phyloP scores from a whole-genome alignment of 2,888 invertebrate species.

The Aleiodes alternator region DNA sequence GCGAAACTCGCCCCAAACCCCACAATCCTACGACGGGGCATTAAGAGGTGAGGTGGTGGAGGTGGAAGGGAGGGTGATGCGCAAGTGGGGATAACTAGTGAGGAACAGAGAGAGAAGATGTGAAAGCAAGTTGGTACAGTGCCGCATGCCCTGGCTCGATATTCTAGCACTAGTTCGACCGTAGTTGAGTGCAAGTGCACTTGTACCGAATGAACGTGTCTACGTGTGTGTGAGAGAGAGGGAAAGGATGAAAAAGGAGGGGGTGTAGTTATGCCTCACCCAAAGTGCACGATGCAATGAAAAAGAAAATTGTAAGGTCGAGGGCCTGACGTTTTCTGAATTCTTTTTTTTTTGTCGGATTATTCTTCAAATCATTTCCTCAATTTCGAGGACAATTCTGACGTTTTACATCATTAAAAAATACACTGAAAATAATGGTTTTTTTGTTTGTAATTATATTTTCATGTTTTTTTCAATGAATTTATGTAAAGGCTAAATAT shows the following conservation, averaged over 20 bases:
- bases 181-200: conserved; percentile 26
- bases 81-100: background rate
- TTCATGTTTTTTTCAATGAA: too few relatives aligned
- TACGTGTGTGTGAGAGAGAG: too few relatives aligned
- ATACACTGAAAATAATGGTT: too few relatives aligned
- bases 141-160: conserved; percentile 66
- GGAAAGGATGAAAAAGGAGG: too few relatives aligned
- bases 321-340: too few relatives aligned
- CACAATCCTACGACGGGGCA: background rate
- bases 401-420: too few relatives aligned
- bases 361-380: too few relatives aligned
- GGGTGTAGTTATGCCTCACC: too few relatives aligned
- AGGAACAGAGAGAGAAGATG: background rate
- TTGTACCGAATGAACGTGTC: conserved; percentile 12
- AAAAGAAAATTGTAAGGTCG: conserved; percentile 10
- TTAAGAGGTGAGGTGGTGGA: background rate
- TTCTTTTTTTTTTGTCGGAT: too few relatives aligned
- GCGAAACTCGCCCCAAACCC: conserved; percentile 10
- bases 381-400: too few relatives aligned
- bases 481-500: too few relatives aligned
- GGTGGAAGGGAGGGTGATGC: background rate
- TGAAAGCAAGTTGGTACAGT: conserved; percentile 41
- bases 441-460: too few relatives aligned
- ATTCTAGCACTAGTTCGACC: conserved; percentile 64
- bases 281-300: conserved; percentile 1